phyloP scores from a whole-genome alignment of 2,888 invertebrate species.

The Eupithecia subumbrata region DNA sequence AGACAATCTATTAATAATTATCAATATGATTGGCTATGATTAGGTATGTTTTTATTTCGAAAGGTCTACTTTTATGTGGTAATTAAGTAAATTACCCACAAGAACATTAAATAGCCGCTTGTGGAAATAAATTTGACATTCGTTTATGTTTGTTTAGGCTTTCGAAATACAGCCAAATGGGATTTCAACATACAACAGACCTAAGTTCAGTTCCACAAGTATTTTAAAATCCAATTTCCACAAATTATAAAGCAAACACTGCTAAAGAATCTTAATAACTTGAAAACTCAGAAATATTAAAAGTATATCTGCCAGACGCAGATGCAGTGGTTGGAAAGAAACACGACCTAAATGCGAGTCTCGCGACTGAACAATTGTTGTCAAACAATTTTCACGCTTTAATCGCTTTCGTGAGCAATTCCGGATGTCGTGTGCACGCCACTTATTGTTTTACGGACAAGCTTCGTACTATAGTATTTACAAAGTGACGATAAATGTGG shows the following conservation, averaged over 20 bases:
- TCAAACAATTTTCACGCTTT: conserved; percentile 67
- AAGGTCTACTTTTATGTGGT: background rate
- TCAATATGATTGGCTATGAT: no score
- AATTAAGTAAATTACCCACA: no score
- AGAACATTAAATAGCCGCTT: background rate
- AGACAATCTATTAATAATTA: no score
- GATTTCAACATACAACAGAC: background rate
- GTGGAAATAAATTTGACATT: background rate
- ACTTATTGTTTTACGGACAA: conserved; percentile 58
- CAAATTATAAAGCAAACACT: background rate
- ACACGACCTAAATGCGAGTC: conserved; percentile 37
- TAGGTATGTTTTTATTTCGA: background rate
- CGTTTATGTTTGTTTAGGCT: background rate
- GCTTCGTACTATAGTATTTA: no score
- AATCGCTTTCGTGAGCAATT: conserved; percentile 67
- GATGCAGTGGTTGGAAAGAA: conserved; percentile 49
- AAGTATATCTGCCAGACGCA: conserved; percentile 18
- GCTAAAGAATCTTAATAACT: background rate
- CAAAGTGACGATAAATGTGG: background rate
- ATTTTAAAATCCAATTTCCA: background rate
- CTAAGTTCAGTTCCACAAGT: background rate
- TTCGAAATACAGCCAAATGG: no score
- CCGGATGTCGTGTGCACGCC: conserved; percentile 61
- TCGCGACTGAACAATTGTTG: conserved; percentile 61
- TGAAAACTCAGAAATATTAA: background rate